phyloP scores from a whole-genome alignment of 30 jellyfish, hydroid and myxozoan species.

The Aurelia aurita region DNA sequence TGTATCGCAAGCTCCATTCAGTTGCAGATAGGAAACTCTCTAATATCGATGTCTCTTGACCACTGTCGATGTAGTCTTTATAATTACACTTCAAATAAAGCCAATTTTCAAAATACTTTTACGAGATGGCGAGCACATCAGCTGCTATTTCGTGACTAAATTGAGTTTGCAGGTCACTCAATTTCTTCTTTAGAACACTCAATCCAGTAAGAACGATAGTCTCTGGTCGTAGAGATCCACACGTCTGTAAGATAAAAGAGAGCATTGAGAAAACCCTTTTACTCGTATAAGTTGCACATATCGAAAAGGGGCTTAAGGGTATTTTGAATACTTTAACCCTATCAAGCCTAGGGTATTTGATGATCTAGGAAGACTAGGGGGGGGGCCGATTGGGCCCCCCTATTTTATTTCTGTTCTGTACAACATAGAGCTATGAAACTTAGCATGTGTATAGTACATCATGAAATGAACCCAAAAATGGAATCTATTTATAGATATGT shows the following conservation, averaged over 20 bases:
- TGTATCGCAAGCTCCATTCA: not conserved
- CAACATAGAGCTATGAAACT: too few relatives aligned
- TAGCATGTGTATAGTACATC: too few relatives aligned
- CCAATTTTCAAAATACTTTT: not conserved
- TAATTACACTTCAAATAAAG: not conserved
- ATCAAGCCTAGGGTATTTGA: too few relatives aligned
- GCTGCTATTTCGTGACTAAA: conserved; percentile 99
- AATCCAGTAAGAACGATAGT: conserved; percentile 87
- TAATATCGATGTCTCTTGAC: not conserved
- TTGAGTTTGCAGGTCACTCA: conserved; percentile 91
- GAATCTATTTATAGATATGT: too few relatives aligned
- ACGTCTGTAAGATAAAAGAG: conserved; percentile 34
- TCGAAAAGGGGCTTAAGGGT: too few relatives aligned
- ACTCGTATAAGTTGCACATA: too few relatives aligned
- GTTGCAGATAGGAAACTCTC: not conserved
- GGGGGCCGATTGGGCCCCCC: too few relatives aligned
- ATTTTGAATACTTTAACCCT: too few relatives aligned
- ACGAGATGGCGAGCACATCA: conserved; percentile 91
- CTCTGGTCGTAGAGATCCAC: conserved; percentile 93
- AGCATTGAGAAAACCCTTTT: too few relatives aligned
- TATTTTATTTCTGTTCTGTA: too few relatives aligned
- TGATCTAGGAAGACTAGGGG: too few relatives aligned
- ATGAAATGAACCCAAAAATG: too few relatives aligned
- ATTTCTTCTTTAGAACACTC: conserved; percentile 82
- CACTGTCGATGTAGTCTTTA: not conserved